Conservation (phyloP, 2,113 vertebrate genomes). For the Lota lota region DNA sequence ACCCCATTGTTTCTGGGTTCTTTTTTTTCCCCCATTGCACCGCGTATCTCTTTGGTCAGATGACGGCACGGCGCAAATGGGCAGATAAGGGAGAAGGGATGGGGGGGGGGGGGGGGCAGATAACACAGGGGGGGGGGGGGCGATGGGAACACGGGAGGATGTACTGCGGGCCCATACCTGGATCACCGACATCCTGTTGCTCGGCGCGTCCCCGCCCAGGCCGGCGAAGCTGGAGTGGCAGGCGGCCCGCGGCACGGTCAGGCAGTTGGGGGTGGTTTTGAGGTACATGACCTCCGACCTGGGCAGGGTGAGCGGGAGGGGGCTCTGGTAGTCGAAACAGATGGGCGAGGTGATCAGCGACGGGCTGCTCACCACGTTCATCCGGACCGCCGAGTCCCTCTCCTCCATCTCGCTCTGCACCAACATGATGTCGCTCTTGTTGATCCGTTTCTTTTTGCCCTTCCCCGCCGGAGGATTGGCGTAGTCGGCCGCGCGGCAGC, state of each 20-base stretch:
- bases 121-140: constrained; percentile 33
- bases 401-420: constrained; percentile 98
- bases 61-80: constrained; percentile 47
- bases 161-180: constrained; percentile 79
- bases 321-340: constrained; percentile 99
- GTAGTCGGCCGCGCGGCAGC: constrained; percentile 97
- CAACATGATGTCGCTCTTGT: constrained; percentile 98
- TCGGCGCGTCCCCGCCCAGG: constrained; percentile 87
- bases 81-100: constrained; percentile 59
- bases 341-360: constrained; percentile 98
- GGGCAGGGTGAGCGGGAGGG: constrained; percentile 95
- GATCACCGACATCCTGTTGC: constrained; percentile 99
- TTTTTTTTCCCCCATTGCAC: constrained; percentile 52
- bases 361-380: constrained; percentile 99
- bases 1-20: constrained; percentile 26
- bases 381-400: constrained; percentile 94
- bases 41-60: constrained; percentile 60
- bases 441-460: constrained; percentile 95
- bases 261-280: constrained; percentile 95
- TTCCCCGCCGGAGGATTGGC: constrained; percentile 96
- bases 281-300: constrained; percentile 99
- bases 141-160: too few relatives aligned
- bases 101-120: constrained; percentile 45
- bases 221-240: constrained; percentile 98
- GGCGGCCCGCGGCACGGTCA: constrained; percentile 94